Conservation (phyloP, 2,797 vertebrate species). For the Thalassophryne amazonica region DNA sequence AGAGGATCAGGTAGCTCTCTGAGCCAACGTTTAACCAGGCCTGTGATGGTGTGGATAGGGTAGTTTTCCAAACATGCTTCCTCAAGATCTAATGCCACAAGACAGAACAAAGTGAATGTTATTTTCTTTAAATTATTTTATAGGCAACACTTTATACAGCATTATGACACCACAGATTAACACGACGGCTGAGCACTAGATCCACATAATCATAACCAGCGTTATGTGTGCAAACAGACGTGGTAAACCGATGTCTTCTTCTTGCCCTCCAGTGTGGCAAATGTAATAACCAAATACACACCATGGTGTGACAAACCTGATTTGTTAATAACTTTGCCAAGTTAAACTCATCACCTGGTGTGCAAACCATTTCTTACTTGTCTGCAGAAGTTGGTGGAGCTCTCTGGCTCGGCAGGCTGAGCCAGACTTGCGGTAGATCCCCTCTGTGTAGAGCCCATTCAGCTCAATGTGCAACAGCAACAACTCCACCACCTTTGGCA, state of each 20-base stretch:
- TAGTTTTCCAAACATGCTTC: conserved; percentile 84
- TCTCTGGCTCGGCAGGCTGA: conserved; percentile 87
- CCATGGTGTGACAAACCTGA: too few relatives aligned
- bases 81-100: conserved; percentile 77
- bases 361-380: conserved; percentile 62
- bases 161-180: too few relatives aligned
- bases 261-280: too few relatives aligned
- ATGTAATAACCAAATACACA: too few relatives aligned
- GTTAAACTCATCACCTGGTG: not conserved
- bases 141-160: too few relatives aligned
- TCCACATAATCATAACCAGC: too few relatives aligned
- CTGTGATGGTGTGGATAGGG: conserved; percentile 92
- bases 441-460: conserved; percentile 93
- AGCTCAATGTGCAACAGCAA: conserved; percentile 91
- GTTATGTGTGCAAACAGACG: too few relatives aligned
- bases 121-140: too few relatives aligned
- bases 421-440: conserved; percentile 96
- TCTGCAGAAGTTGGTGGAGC: conserved; percentile 86
- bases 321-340: not conserved
- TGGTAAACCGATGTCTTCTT: too few relatives aligned
- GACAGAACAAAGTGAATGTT: not conserved
- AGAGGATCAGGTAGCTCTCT: conserved; percentile 93
- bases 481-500: conserved; percentile 89
- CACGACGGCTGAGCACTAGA: too few relatives aligned
- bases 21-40: conserved; percentile 94